Conservation (phyloP, 2,888 invertebrate species). For the Philereme vetulata region DNA sequence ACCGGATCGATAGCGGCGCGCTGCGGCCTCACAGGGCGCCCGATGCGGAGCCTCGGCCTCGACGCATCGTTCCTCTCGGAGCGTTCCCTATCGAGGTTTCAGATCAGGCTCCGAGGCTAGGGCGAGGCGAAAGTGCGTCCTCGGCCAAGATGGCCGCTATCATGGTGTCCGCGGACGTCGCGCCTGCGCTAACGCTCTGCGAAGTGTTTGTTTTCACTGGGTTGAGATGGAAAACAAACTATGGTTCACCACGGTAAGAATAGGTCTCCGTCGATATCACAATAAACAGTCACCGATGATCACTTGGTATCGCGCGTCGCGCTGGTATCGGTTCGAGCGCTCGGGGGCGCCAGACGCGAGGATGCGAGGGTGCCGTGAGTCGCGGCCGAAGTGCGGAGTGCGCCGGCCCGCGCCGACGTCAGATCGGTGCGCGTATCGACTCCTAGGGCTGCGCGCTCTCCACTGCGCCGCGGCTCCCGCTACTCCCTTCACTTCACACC, state of each 20-base stretch:
- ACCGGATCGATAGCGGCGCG: slow-evolving; percentile 79
- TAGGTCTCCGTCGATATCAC: slow-evolving; percentile 42
- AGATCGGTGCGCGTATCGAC: slow-evolving; percentile 70
- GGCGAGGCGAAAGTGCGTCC: slow-evolving; percentile 81
- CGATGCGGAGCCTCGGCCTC: slow-evolving; percentile 63
- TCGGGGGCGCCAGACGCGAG: slow-evolving; percentile 46
- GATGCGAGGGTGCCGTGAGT: slow-evolving; percentile 63
- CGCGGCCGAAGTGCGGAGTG: slow-evolving; percentile 60
- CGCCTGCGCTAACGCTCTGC: slow-evolving; percentile 77
- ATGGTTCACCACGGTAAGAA: slow-evolving; percentile 48
- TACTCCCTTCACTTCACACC: slow-evolving; percentile 69
- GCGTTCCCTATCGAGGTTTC: slow-evolving; percentile 53
- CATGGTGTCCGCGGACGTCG: slow-evolving; percentile 73
- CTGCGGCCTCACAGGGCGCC: slow-evolving; percentile 72
- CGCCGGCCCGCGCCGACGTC: slow-evolving; percentile 69
- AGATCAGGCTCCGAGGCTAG: slow-evolving; percentile 70
- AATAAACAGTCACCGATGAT: slow-evolving; percentile 54
- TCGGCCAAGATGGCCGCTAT: slow-evolving; percentile 81
- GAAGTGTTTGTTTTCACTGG: slow-evolving; percentile 80
- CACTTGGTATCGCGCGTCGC: slow-evolving; percentile 56
- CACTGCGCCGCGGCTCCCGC: slow-evolving; percentile 45
- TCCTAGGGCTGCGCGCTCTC: slow-evolving; percentile 49
- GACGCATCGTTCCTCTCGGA: slow-evolving; percentile 61
- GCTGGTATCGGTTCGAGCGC: slow-evolving; percentile 45
- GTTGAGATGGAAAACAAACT: slow-evolving; percentile 46